Evolutionary conservation across 2,888 invertebrate species (phyloP).

Genomic region (Odontocerum albicorne): DNA sequence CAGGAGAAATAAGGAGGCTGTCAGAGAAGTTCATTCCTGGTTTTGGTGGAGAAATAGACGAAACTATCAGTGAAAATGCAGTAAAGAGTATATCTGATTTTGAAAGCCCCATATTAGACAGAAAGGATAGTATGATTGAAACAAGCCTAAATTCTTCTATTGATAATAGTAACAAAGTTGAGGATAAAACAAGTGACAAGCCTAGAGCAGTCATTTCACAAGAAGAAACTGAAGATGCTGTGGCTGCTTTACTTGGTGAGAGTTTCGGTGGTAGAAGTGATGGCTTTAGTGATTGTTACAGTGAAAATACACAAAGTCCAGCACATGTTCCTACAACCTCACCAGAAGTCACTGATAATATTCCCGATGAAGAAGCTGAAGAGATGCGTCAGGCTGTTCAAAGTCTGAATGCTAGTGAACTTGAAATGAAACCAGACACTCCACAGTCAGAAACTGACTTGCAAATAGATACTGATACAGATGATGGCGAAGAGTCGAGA

Average conservation of each 20-base stretch:
- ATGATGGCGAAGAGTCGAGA: constrained; percentile 67
- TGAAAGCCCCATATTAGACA: constrained; percentile 42
- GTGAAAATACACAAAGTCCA: constrained; percentile 53
- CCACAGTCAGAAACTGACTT: constrained; percentile 83
- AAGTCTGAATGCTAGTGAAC: constrained; percentile 70
- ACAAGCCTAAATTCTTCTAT: constrained; percentile 42
- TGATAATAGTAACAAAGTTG: constrained; percentile 50
- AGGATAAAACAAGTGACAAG: constrained; percentile 71
- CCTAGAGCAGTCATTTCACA: constrained; percentile 84
- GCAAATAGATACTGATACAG: constrained; percentile 84
- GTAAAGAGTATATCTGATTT: constrained; percentile 75
- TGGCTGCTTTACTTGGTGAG: constrained; percentile 83
- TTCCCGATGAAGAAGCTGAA: constrained; percentile 74
- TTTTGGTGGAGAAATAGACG: constrained; percentile 67
- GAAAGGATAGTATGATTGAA: constrained; percentile 37
- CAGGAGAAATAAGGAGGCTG: constrained; percentile 38
- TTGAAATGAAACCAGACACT: constrained; percentile 79
- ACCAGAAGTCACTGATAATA: constrained; percentile 54
- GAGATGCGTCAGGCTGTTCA: constrained; percentile 85
- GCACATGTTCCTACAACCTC: constrained; percentile 53
- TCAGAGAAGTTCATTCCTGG: constrained; percentile 67
- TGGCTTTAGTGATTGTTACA: constrained; percentile 59
- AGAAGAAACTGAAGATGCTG: constrained; percentile 91
- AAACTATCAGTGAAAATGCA: constrained; percentile 75
- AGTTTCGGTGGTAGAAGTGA: constrained; percentile 72